Evolutionary conservation across 2,888 invertebrate species (phyloP), one percentile per base, ranked within the genome.

Genomic region (Chymomyza caudatula): DNA sequence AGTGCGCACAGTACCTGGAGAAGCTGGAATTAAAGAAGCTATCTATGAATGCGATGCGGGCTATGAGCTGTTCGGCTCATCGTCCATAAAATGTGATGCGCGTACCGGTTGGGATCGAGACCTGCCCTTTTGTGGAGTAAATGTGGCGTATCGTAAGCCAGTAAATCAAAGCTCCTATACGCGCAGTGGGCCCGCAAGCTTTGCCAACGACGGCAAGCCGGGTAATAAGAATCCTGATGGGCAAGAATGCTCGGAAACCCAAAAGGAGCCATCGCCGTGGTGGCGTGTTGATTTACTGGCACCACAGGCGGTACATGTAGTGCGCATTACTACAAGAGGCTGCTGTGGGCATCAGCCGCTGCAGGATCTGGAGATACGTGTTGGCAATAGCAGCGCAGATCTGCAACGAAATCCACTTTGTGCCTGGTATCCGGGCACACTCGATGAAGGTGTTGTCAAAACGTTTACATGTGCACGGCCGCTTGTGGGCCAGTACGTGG

Each of bases 371-470:
- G 97, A 97, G 91, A 96, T 96, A 70, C 92, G 96, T 61, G 96
- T 96, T n/a, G 97, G 97, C 19, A 97, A 97, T 90, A 96, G 96
- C 90, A 97, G 96, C 86, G 93, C 93, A 0, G 96, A 96, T 83
- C 91, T 97, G 57, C 96, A 97, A 88, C 92, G 96, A 67, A 97
- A 97, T 91, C 96, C 97, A 15, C 91, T 97, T 0, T 97, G 97
- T 88, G 96, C 97, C 23, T 97, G 97, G 97, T 96, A 96, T 90
- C 97, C 97, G 2, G 97, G 97, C 65, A 96, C 96, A 5, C 93
- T 96, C 94, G 96, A 96, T 87, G 96, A 97, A 91, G 97, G 97
- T n/a, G 93, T 94, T 13, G 96, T 96, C n/a, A 96, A 95, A 91
- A 95, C 96, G 1, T 96, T 97, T 88, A 94, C 94, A 0, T 97